Evolutionary conservation across 2,113 vertebrate genomes (phyloP).

Genomic region (Sylvia atricapilla): DNA sequence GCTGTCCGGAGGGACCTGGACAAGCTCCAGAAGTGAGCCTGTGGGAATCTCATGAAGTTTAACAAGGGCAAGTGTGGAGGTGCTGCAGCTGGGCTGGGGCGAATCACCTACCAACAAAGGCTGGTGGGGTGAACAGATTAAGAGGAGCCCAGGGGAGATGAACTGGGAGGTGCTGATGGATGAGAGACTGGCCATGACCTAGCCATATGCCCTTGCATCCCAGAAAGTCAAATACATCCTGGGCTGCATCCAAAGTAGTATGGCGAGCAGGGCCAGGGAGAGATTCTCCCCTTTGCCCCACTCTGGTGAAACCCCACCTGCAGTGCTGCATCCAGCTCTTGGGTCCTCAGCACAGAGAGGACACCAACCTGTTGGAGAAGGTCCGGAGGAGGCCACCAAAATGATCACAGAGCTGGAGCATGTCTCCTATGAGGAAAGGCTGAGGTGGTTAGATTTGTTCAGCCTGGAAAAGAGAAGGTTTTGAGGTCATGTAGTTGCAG

Average conservation of each 20-base stretch:
- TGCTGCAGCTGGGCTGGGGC: background rate
- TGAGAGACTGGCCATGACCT: background rate
- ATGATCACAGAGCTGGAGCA: background rate
- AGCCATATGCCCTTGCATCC: background rate
- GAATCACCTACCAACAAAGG: background rate
- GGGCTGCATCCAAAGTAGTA: background rate
- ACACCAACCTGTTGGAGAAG: accelerated
- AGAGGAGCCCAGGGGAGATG: background rate
- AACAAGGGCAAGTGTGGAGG: background rate
- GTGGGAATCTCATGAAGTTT: background rate
- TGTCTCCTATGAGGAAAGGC: background rate
- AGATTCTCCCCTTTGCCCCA: background rate
- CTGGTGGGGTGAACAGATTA: background rate
- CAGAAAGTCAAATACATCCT: background rate
- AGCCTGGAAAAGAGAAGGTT: background rate
- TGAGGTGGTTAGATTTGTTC: background rate
- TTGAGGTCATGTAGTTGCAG: background rate
- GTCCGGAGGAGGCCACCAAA: background rate
- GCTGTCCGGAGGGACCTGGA: background rate
- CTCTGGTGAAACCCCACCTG: background rate
- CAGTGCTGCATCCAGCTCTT: background rate
- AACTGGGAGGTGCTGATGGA: background rate
- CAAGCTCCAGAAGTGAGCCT: background rate
- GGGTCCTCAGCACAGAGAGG: background rate
- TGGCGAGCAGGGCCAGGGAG: background rate